Evolutionary conservation across 2,888 invertebrate species (phyloP).

Genomic region (Tetragnatha montana): DNA sequence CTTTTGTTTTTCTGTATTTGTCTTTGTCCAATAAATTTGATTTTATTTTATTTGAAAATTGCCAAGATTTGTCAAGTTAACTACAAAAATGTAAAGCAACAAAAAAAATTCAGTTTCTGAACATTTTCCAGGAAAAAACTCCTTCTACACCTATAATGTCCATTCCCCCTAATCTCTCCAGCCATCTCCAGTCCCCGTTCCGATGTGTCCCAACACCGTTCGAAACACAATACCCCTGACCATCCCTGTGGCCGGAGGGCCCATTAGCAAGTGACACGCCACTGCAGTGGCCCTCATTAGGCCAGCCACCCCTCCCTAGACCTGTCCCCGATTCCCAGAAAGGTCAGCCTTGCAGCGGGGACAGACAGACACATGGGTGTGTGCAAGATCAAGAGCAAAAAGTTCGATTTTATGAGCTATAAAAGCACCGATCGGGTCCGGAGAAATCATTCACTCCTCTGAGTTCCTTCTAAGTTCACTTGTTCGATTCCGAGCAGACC

Average conservation of each 20-base stretch:
- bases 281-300: slow-evolving; percentile 40
- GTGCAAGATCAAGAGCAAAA: slow-evolving; percentile 64
- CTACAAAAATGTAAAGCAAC: too few relatives aligned
- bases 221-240: not conserved
- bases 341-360: slow-evolving; percentile 64
- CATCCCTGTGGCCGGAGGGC: not conserved
- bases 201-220: not conserved
- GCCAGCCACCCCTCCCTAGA: slow-evolving; percentile 57
- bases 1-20: too few relatives aligned
- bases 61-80: too few relatives aligned
- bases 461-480: slow-evolving; percentile 10
- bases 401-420: slow-evolving; percentile 25
- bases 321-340: slow-evolving; percentile 56
- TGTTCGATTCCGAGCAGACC: slow-evolving; percentile 21
- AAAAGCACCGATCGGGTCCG: slow-evolving; percentile 30
- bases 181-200: too few relatives aligned
- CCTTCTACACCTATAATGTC: too few relatives aligned
- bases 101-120: too few relatives aligned
- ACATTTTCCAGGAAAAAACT: too few relatives aligned
- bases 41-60: too few relatives aligned
- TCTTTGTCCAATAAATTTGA: too few relatives aligned
- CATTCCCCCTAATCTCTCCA: too few relatives aligned
- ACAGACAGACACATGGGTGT: slow-evolving; percentile 41
- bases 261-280: slow-evolving; percentile 51
- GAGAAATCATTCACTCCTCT: slow-evolving; percentile 51